Conservation (phyloP, 2,113 vertebrate species). For the Anseranas semipalmata region DNA sequence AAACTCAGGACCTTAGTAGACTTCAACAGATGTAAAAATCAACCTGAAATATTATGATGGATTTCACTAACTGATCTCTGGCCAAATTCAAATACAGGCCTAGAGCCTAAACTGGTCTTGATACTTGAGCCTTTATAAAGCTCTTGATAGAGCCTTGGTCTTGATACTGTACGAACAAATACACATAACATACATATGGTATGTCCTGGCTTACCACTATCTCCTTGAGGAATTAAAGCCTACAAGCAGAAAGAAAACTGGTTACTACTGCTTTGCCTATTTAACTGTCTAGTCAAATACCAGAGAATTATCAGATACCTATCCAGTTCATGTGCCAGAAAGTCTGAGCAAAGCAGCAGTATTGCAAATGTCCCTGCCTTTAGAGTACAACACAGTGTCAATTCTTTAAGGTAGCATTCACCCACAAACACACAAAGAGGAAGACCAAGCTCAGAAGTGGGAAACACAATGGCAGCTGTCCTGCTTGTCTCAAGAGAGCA, state of each 20-base stretch:
- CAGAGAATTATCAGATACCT: neutral
- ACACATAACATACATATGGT: neutral
- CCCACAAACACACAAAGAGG: neutral
- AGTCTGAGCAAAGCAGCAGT: neutral
- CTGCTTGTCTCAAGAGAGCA: neutral
- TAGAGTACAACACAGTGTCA: neutral
- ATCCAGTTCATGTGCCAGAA: neutral
- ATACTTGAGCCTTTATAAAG: too few species aligned
- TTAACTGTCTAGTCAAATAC: neutral
- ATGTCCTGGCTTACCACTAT: neutral
- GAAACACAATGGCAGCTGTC: neutral
- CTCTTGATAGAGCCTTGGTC: neutral
- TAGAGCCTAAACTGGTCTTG: accelerated
- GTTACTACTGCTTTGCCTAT: neutral
- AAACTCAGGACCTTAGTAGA: neutral
- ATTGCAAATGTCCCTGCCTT: neutral
- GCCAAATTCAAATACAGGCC: neutral
- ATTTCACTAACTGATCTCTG: neutral
- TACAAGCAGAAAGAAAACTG: neutral
- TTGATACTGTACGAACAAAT: neutral
- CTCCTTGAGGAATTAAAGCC: neutral
- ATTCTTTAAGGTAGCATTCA: neutral
- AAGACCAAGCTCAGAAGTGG: neutral
- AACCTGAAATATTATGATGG: neutral
- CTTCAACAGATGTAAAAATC: neutral